Base-by-base conservation (phyloP, 2,797 vertebrate species). In the Margarornis squamiger region DNA sequence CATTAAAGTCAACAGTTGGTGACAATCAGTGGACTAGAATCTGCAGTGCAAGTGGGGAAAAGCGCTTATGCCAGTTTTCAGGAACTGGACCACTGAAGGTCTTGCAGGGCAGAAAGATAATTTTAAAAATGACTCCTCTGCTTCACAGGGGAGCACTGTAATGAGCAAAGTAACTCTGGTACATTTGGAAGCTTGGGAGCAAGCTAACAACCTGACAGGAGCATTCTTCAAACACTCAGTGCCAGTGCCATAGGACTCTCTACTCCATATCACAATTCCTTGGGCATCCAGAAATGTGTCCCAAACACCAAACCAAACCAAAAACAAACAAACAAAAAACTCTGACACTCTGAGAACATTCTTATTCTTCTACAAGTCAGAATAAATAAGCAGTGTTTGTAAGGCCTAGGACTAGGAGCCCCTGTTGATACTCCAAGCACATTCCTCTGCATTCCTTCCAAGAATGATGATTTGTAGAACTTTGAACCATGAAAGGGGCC, bases 121-220 rank as follows among this genome's bases (percentile, higher is more conserved):
- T 91, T 86, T 95, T 76, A 71, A 97, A 96, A 95, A 92, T n/a
- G 10, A 65, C 34, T 85, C n/a, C 24, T 39, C 46, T 71, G 41
- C 77, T 92, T 97, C 61, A 45, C 2, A 8, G 66, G 70, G 72
- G 88, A 74, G 36, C 29, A 14, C 6, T 72, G 23, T 66, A 72
- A 83, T 63, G 55, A 91, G 73, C 55, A 68, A 89, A 89, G 72
- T 78, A 59, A 51, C 14, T 81, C 54, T 7, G 2, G 8, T 79
- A 14, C 38, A 45, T 65, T 94, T 65, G 62, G 67, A 88, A 48
- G 29, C 58, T 87, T 82, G 43, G 55, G 55, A 95, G 34, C 8
- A 15, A 84, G 27, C 68, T 92, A 95, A 80, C 84, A 93, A 52
- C 32, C 18, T 66, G 29, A 74, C 45, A 77, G 80, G 24, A 82